phyloP scores from a whole-genome alignment of 2,113 vertebrate species.

The Callocephalon fimbriatum region DNA sequence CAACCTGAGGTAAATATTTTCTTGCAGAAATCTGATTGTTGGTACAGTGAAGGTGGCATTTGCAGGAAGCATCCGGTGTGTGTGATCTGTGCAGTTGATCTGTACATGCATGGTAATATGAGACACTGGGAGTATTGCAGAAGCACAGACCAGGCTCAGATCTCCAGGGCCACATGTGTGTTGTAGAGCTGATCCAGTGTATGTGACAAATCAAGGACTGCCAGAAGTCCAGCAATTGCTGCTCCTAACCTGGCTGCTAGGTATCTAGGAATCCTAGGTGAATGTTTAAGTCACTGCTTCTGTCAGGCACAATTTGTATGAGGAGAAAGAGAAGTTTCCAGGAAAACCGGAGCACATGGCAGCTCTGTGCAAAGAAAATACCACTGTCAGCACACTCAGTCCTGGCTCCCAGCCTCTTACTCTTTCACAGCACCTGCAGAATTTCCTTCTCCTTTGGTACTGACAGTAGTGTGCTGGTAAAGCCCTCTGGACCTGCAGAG shows the following conservation, averaged over 20 bases:
- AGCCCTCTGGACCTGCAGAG: neutral
- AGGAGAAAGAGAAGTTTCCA: neutral
- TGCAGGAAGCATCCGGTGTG: neutral
- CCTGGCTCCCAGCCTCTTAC: neutral
- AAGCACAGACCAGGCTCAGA: neutral
- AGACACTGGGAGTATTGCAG: neutral
- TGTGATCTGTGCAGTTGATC: neutral
- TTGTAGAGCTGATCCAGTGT: neutral
- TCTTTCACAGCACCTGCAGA: neutral
- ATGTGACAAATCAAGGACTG: neutral
- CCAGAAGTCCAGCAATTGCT: neutral
- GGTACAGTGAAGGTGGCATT: neutral
- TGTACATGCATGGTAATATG: neutral
- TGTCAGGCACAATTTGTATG: neutral
- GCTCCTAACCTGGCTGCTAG: neutral
- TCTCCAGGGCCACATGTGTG: neutral
- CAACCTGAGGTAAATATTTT: constrained; percentile 1
- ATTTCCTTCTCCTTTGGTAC: neutral
- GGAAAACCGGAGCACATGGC: neutral
- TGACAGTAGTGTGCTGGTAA: neutral
- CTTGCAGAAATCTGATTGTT: neutral
- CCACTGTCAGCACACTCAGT: neutral
- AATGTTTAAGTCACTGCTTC: neutral
- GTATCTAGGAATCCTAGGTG: neutral
- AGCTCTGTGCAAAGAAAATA: neutral